These are phyloP conservation scores for Limosa lapponica DNA, from an alignment of 2,797 vertebrate genomes.

Conservation along the genomic window DNA sequence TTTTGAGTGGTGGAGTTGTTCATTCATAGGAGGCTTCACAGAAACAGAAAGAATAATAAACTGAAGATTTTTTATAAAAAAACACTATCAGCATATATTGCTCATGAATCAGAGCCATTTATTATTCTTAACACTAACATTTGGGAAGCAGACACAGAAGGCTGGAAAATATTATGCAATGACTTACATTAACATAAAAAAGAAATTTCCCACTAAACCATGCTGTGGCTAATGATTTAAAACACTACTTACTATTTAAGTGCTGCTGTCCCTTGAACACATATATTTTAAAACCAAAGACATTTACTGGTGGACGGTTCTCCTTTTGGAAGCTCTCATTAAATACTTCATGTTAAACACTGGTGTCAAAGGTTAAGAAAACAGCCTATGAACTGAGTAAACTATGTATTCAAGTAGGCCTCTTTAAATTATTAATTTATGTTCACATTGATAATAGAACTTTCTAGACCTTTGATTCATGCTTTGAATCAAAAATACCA, in stretches of 20 bases:
- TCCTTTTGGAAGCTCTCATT: neutral
- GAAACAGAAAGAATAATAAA: neutral
- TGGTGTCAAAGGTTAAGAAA: constrained; percentile 13
- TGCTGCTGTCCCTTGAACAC: neutral
- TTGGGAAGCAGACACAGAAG: neutral
- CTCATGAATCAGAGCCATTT: neutral
- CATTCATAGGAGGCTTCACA: neutral
- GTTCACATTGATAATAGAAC: neutral
- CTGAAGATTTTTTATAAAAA: neutral
- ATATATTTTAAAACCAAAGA: neutral
- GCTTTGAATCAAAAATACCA: neutral
- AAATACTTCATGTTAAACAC: neutral
- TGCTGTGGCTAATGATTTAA: neutral
- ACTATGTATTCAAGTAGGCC: neutral
- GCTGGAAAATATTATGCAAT: neutral
- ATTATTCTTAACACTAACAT: neutral
- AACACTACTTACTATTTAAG: neutral
- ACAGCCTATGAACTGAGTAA: neutral
- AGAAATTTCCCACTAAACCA: neutral
- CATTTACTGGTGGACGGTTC: neutral
- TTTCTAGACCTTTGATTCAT: neutral
- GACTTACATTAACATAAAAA: neutral
- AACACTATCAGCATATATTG: neutral
- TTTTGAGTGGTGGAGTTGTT: neutral
- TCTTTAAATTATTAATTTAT: neutral